These are phyloP conservation scores for Drosophila chauvacae DNA, from an alignment of 1,140 invertebrate genomes.

Conservation along the genomic window DNA sequence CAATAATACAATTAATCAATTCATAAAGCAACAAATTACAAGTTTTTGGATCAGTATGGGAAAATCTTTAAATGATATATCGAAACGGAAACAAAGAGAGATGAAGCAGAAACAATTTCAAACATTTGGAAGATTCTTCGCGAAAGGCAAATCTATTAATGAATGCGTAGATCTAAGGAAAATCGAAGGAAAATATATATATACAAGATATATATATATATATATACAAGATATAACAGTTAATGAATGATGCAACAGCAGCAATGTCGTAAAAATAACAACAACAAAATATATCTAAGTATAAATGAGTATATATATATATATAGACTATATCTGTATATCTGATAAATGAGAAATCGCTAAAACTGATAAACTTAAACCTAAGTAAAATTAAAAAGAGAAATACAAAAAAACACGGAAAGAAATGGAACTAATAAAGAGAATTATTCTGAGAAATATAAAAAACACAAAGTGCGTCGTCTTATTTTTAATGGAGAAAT, in stretches of 20 bases:
- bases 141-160: slow-evolving; percentile 43
- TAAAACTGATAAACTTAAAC: slow-evolving; percentile 75
- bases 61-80: slow-evolving; percentile 27
- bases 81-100: slow-evolving; percentile 18
- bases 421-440: slow-evolving; percentile 79
- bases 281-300: slow-evolving; percentile 61
- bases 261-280: slow-evolving; percentile 67
- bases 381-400: slow-evolving; percentile 65
- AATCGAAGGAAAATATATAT: slow-evolving; percentile 60
- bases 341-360: slow-evolving; percentile 75
- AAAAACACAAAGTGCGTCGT: not conserved
- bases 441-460: slow-evolving; percentile 80
- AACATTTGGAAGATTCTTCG: slow-evolving; percentile 48
- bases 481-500: slow-evolving; percentile 1
- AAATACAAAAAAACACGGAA: slow-evolving; percentile 63
- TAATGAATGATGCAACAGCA: slow-evolving; percentile 49
- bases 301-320: slow-evolving; percentile 65
- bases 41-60: slow-evolving; percentile 27
- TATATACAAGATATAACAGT: slow-evolving; percentile 40
- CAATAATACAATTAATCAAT: slow-evolving; percentile 27
- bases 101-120: slow-evolving; percentile 30
- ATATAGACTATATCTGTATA: slow-evolving; percentile 63
- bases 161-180: slow-evolving; percentile 66
- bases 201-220: slow-evolving; percentile 24
- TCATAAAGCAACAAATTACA: slow-evolving; percentile 13